Evolutionary conservation across 2,797 vertebrate species (phyloP), one percentile per base, ranked within the genome.

Genomic region (Oryzias sinensis): DNA sequence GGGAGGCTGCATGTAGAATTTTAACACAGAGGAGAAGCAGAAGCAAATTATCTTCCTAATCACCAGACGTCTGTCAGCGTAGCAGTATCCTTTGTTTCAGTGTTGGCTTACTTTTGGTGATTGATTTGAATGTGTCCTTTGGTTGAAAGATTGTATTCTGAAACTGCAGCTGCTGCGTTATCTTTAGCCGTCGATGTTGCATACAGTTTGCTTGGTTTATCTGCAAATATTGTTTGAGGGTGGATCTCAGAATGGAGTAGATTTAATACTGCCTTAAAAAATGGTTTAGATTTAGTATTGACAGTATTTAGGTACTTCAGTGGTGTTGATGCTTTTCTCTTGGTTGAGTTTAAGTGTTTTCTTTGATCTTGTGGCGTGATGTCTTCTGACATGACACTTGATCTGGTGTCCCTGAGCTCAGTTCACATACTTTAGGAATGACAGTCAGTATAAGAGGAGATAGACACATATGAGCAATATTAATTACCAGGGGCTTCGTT

Each of bases 401-500:
- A 83, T 81, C 68, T 53, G 69, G 71, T 74, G 55, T 72, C 58
- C 70, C 53, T 43, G 65, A 76, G n/a, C 67, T 72, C 25, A 4
- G 63, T 70, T 74, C n/a, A n/a, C n/a, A n/a, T 49, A 62, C 43
- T 65, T 67, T 73, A 76, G 49, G 46, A 70, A 60, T 50, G 72
- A 74, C 63, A 49, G 68, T 77, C 64, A 48, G 69, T 45, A 29
- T 45, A 57, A 57, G 65, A 63, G 60, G 67, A 74, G 81, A 68
- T 51, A 56, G 83, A 87, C 72, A 80, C 81, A 88, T 87, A 86
- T 86, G 90, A 92, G 92, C 92, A 93, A 93, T 93, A n/a, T n/a
- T n/a, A 93, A 93, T 89, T 81, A 85, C 85, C 87, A 83, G 84
- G 84, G 81, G 72, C 77, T 79, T 84, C 76, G 73, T 72, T 76